phyloP scores from a whole-genome alignment of 1,140 invertebrate species.

The Drosophila pseudoobscura region DNA sequence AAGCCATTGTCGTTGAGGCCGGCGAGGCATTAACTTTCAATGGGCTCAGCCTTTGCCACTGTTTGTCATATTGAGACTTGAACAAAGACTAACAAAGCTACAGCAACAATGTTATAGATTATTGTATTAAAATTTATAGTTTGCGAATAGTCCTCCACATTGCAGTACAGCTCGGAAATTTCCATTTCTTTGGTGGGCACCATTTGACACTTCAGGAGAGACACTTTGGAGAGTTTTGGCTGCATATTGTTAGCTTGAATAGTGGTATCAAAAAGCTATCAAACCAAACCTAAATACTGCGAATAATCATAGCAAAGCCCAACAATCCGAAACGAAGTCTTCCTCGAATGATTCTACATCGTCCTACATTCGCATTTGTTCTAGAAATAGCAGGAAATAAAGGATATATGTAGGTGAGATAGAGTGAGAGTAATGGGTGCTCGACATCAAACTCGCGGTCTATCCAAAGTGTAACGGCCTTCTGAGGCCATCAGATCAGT shows the following conservation, averaged over 20 bases:
- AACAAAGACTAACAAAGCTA: conserved; percentile 4
- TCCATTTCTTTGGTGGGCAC: too few species aligned
- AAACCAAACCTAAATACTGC: too few species aligned
- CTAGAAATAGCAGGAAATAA: too few species aligned
- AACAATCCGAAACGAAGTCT: too few species aligned
- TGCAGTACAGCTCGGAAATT: not conserved
- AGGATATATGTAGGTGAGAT: not conserved
- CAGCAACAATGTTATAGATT: not conserved
- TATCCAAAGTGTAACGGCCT: not conserved
- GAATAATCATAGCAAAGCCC: too few species aligned
- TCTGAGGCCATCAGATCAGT: conserved; percentile 12
- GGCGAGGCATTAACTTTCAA: conserved; percentile 22
- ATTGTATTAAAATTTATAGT: conserved; percentile 11
- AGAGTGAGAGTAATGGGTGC: not conserved
- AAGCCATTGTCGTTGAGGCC: conserved; percentile 32
- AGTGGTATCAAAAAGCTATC: too few species aligned
- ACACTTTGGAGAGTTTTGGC: too few species aligned
- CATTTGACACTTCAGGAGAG: too few species aligned
- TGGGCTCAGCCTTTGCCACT: conserved; percentile 4
- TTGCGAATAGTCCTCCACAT: not conserved
- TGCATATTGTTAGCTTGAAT: too few species aligned
- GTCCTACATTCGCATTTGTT: too few species aligned
- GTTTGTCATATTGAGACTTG: conserved; percentile 10
- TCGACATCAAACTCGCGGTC: not conserved
- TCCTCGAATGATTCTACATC: too few species aligned